These are phyloP conservation scores for Columbina picui DNA, from an alignment of 2,113 vertebrate genomes.

Conservation along the genomic window DNA sequence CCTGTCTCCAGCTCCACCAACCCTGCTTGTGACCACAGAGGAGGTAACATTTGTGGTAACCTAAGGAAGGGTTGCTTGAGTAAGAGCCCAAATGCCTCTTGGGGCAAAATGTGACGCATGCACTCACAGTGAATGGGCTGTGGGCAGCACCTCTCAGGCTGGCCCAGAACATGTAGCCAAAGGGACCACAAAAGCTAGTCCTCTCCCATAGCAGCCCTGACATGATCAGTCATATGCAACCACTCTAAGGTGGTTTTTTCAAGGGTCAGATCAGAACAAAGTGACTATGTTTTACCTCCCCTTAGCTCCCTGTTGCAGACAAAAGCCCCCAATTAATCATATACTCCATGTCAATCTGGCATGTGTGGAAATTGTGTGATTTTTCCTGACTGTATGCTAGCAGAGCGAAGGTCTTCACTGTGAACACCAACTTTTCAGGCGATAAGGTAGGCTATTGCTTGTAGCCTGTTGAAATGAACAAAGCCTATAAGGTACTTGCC, in stretches of 20 bases:
- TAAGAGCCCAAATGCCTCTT: not conserved
- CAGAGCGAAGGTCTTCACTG: not conserved
- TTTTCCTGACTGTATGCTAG: not conserved
- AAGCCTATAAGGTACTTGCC: not conserved
- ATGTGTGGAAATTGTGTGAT: not conserved
- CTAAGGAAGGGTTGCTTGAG: not conserved
- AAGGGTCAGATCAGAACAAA: not conserved
- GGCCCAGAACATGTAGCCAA: not conserved
- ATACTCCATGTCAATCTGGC: not conserved
- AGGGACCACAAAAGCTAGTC: not conserved
- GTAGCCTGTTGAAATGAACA: not conserved
- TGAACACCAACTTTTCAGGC: not conserved
- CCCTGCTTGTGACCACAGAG: not conserved
- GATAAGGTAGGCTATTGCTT: not conserved
- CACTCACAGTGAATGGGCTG: not conserved
- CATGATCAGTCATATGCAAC: not conserved
- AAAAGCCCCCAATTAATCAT: not conserved
- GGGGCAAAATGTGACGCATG: not conserved
- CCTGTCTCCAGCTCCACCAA: not conserved
- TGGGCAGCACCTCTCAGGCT: not conserved
- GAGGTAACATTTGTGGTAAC: not conserved
- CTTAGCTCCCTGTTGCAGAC: not conserved
- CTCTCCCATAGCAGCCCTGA: not conserved
- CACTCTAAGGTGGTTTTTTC: rapidly evolving
- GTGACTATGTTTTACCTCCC: not conserved